Conservation (phyloP, 2,113 vertebrate species). For the Baryphthengus martii region DNA sequence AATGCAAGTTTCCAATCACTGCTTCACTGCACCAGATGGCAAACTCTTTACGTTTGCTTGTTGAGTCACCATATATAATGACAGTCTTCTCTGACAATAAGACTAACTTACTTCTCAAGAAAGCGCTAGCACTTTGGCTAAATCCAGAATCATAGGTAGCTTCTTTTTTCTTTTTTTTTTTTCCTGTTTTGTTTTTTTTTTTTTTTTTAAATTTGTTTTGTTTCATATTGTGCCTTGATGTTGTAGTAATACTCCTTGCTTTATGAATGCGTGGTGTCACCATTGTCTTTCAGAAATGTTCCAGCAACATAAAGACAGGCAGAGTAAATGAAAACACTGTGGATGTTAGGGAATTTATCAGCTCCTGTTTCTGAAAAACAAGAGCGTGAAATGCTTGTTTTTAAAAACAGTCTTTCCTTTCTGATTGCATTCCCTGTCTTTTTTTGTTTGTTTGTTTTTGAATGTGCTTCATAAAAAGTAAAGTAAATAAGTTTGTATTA, state of each 20-base stretch:
- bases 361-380: constrained; percentile 84
- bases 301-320: constrained; percentile 92
- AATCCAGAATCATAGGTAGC: constrained; percentile 84
- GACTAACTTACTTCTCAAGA: constrained; percentile 75
- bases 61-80: constrained; percentile 67
- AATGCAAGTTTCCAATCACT: constrained; percentile 74
- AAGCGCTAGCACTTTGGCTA: constrained; percentile 86
- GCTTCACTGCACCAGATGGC: constrained; percentile 70
- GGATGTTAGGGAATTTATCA: constrained; percentile 82
- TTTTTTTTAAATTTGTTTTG: constrained; percentile 63
- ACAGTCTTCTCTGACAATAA: constrained; percentile 75
- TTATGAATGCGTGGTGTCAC: constrained; percentile 82
- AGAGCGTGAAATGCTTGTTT: constrained; percentile 81
- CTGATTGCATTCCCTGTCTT: constrained; percentile 83
- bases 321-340: constrained; percentile 91
- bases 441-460: constrained; percentile 72
- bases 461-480: constrained; percentile 86
- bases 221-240: constrained; percentile 77
- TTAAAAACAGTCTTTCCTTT: constrained; percentile 83
- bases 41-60: constrained; percentile 71
- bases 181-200: constrained; percentile 50
- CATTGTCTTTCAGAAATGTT: constrained; percentile 85
- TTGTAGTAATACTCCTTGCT: constrained; percentile 79
- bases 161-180: constrained; percentile 66
- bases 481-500: constrained; percentile 87